Conservation (phyloP, 2,888 invertebrate species). For the Hydrotaea diabolus region DNA sequence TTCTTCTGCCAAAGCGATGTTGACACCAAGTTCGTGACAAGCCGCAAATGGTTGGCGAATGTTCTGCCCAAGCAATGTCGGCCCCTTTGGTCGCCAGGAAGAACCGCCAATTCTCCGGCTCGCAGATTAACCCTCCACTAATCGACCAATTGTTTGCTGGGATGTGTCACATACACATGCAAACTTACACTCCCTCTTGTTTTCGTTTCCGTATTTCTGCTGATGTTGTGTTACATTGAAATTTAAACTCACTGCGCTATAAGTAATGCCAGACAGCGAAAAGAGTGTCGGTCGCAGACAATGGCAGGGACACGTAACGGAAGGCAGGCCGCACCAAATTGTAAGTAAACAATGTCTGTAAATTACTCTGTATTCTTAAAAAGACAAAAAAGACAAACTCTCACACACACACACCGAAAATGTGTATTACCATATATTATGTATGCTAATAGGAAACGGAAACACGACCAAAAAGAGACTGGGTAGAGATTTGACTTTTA, state of each 20-base stretch:
- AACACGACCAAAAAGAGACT: background rate
- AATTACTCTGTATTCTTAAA: background rate
- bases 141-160: too few relatives aligned
- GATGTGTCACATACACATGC: too few relatives aligned
- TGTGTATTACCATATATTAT: slow-evolving; percentile 14
- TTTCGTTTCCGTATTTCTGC: background rate
- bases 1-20: too few relatives aligned
- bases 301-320: background rate
- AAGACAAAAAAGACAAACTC: too few relatives aligned
- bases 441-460: slow-evolving; percentile 19
- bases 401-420: background rate
- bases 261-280: too few relatives aligned
- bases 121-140: too few relatives aligned
- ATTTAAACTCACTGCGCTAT: background rate
- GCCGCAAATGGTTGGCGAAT: too few relatives aligned
- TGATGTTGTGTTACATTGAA: background rate
- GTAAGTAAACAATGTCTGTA: slow-evolving; percentile 1
- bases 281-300: background rate
- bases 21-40: too few relatives aligned
- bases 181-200: background rate
- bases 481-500: background rate
- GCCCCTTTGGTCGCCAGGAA: too few relatives aligned
- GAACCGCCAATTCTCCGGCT: too few relatives aligned
- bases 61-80: too few relatives aligned
- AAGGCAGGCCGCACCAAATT: background rate